phyloP scores from a whole-genome alignment of 2,113 vertebrate species.

The Silurus glanis region DNA sequence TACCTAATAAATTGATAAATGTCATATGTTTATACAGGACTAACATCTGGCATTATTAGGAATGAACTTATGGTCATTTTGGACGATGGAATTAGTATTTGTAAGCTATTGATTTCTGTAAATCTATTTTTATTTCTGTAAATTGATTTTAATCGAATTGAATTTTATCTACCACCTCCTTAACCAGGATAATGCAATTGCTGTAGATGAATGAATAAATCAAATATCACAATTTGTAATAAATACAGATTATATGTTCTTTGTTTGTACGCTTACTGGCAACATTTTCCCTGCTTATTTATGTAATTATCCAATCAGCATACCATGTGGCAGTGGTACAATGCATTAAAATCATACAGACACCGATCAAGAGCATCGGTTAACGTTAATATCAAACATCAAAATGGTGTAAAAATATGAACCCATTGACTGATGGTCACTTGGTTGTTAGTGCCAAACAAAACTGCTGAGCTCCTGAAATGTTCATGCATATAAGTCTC shows the following conservation, averaged over 20 bases:
- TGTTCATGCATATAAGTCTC: not conserved
- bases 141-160: not conserved
- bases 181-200: not conserved
- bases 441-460: not conserved
- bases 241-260: not conserved
- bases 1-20: not conserved
- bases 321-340: not conserved
- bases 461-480: not conserved
- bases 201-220: not conserved
- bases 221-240: not conserved
- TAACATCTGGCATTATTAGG: not conserved
- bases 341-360: not conserved
- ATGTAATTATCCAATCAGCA: not conserved
- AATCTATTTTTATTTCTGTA: not conserved
- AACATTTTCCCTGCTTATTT: not conserved
- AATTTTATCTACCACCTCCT: not conserved
- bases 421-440: not conserved
- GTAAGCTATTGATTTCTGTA: too few species aligned
- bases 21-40: not conserved
- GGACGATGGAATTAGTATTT: too few species aligned
- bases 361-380: not conserved
- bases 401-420: not conserved
- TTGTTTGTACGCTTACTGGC: not conserved
- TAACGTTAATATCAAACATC: not conserved
- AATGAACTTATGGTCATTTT: too few species aligned